These are phyloP conservation scores for Drosophila dunni DNA, from an alignment of 1,140 invertebrate genomes.

Conservation along the genomic window DNA sequence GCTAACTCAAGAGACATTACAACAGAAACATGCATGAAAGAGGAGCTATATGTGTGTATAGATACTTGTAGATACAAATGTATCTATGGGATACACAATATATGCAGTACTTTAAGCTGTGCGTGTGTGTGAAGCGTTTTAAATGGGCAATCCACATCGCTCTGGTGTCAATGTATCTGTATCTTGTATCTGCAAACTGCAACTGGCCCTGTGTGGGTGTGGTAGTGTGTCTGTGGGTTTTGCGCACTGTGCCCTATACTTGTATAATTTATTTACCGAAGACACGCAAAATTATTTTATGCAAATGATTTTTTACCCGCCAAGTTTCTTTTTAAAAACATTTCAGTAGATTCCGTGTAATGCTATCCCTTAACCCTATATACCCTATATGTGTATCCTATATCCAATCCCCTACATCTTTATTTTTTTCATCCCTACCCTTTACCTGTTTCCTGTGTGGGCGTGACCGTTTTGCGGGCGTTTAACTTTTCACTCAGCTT, in stretches of 20 bases:
- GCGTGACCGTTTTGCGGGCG: constrained; percentile 58
- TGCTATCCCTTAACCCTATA: not conserved
- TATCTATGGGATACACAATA: constrained; percentile 5
- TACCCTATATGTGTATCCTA: not conserved
- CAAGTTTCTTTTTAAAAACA: constrained; percentile 39
- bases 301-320: constrained; percentile 68
- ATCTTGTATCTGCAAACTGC: constrained; percentile 32
- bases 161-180: constrained; percentile 13
- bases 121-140: not conserved
- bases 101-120: constrained; percentile 6
- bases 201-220: not conserved
- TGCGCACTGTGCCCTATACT: constrained; percentile 52
- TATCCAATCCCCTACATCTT: not conserved
- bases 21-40: not conserved
- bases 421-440: constrained; percentile 23
- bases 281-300: constrained; percentile 81
- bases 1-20: constrained; percentile 25
- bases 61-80: constrained; percentile 7
- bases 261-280: constrained; percentile 79
- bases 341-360: constrained; percentile 34
- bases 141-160: not conserved
- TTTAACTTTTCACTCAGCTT: constrained; percentile 59
- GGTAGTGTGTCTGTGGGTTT: constrained; percentile 30
- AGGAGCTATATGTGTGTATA: not conserved
- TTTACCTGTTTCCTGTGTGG: constrained; percentile 43